Evolutionary conservation across 2,797 vertebrate genomes (phyloP).

Genomic region (Anguilla marmorata): DNA sequence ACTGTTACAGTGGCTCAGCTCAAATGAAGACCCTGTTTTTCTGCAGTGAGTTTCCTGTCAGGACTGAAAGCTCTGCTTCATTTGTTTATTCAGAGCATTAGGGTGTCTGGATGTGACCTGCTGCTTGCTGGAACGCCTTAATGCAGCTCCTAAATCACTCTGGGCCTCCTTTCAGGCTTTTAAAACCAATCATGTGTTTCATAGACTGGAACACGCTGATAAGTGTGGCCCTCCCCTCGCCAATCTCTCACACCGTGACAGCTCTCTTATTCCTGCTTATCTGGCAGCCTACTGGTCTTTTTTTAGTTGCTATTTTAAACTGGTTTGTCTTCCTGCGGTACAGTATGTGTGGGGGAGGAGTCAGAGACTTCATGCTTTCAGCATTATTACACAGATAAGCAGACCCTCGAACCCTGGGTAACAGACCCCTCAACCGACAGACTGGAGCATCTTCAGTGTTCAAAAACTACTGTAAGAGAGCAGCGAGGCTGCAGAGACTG

Average conservation of each 20-base stretch:
- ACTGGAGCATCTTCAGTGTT: not conserved
- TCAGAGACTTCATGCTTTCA: not conserved
- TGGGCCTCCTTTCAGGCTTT: not conserved
- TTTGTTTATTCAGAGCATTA: not conserved
- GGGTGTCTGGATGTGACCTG: not conserved
- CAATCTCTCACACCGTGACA: not conserved
- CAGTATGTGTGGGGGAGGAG: not conserved
- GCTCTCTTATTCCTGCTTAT: not conserved
- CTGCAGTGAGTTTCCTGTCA: not conserved
- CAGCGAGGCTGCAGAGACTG: too few species aligned
- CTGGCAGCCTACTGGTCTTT: not conserved
- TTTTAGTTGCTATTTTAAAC: not conserved
- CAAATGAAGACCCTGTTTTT: not conserved
- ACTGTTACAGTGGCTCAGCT: not conserved
- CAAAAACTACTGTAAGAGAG: too few species aligned
- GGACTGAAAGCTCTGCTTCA: not conserved
- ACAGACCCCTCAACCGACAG: not conserved
- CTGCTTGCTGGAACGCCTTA: not conserved
- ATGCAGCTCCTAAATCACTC: not conserved
- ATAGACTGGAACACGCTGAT: constrained; percentile 1
- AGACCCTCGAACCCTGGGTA: not conserved
- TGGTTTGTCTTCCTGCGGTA: not conserved
- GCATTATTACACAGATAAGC: not conserved
- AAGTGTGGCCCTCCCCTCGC: not conserved
- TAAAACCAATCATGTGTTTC: constrained; percentile 6